Base-by-base conservation (phyloP, 2,113 vertebrate genomes). In the Melierax canorus region DNA sequence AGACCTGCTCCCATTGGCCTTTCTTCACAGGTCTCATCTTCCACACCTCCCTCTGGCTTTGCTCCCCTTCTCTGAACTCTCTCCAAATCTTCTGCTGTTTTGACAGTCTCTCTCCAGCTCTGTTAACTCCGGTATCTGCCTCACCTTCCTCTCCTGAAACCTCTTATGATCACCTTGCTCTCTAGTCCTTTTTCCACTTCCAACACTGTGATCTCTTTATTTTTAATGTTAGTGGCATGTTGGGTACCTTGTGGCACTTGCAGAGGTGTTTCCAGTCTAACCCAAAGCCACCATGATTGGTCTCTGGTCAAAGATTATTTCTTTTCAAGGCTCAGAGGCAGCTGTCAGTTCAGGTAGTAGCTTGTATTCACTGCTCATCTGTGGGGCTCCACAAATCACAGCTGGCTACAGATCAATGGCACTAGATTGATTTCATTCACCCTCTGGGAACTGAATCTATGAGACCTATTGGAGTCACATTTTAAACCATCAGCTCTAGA, bases 401-500 rank as follows among this genome's bases (percentile, higher is more conserved):
- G 75, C 72, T 0, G 0, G 76, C 59, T 80, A 87, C 51, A 39
- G 92, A 85, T 92, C 84, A 72, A 75, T 87, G 84, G 84, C 80
- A 48, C 43, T 26, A 80, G 43, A 89, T 58, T 15, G 83, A 84
- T 66, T 95, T 60, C 38, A 68, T 41, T 38, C 18, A 2, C 64
- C 81, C 73, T 56, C 30, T 16, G 89, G 91, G 87, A 72, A 39
- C 8, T 48, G 27, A 68, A 85, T 78, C 91, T 76, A n/a, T 32
- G 32, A 84, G 62, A 60, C 24, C 43, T 58, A 53, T 17, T n/a
- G 48, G 27, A 94, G 95, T 53, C 73, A 43, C 77, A 72, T 82
- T 91, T 95, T 56, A 91, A 94, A 69, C 79, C 73, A 84, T 48
- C 86, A 86, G 73, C 53, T 88, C 88, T 23, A 78, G 72, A 91